These are phyloP conservation scores for Dryocosmus kuriphilus DNA, from an alignment of 2,888 invertebrate species.

Conservation along the genomic window DNA sequence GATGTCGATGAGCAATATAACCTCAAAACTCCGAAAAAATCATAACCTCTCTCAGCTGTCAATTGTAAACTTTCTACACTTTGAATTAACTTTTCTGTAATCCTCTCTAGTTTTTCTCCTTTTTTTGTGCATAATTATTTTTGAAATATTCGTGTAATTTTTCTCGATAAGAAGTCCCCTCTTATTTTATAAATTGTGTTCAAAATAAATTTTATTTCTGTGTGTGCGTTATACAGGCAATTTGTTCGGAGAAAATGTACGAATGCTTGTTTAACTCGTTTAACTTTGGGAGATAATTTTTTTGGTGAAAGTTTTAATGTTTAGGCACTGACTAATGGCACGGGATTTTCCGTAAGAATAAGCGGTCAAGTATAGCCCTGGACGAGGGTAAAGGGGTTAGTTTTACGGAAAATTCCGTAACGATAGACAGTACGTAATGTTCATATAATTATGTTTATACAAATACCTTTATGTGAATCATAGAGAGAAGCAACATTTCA, in stretches of 20 bases:
- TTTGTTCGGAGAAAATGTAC: not conserved
- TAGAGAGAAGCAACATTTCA: not conserved
- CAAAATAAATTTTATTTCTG: too few relatives aligned
- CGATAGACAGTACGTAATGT: too few relatives aligned
- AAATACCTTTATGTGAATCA: not conserved
- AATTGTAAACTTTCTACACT: not conserved
- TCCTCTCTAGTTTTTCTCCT: not conserved
- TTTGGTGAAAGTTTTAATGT: not conserved
- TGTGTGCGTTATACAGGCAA: too few relatives aligned
- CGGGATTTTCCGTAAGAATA: too few relatives aligned
- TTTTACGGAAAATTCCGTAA: too few relatives aligned
- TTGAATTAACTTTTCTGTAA: not conserved
- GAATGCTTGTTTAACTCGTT: not conserved
- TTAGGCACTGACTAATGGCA: too few relatives aligned
- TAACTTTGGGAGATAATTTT: not conserved
- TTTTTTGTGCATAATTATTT: not conserved
- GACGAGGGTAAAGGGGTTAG: too few relatives aligned
- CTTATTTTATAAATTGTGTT: not conserved
- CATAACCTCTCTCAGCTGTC: too few relatives aligned
- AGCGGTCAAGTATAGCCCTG: too few relatives aligned
- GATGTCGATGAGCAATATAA: too few relatives aligned
- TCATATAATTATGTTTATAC: not conserved
- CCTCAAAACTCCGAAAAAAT: too few relatives aligned
- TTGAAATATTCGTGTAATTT: not conserved
- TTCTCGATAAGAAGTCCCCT: too few relatives aligned